Percentiles rank a stretch among this genome's conserved stretches.
Conservation (phyloP, 2,888 invertebrate species). For the Limnephilus auricula region DNA sequence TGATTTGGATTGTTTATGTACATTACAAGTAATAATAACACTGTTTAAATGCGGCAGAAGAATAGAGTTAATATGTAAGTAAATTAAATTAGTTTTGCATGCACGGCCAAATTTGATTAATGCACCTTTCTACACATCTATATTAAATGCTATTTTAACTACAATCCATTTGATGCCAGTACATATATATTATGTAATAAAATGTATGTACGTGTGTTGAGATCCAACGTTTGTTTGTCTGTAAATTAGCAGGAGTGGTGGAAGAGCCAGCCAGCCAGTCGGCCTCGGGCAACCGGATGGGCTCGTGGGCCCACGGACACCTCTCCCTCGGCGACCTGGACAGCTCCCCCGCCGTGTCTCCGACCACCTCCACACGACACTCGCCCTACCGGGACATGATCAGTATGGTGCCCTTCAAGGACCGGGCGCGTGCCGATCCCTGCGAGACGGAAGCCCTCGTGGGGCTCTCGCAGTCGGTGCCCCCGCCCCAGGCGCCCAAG, state of each 20-base stretch:
- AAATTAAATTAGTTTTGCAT: constrained; percentile 44
- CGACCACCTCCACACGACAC: constrained; percentile 39
- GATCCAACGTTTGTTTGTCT: not conserved
- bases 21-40: constrained; percentile 54
- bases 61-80: constrained; percentile 63
- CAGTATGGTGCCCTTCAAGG: constrained; percentile 54
- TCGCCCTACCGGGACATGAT: constrained; percentile 61
- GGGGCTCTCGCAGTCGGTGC: constrained; percentile 26
- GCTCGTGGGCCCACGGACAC: constrained; percentile 44
- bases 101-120: constrained; percentile 27
- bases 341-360: constrained; percentile 52
- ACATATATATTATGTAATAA: not conserved
- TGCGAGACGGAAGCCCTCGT: constrained; percentile 64
- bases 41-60: constrained; percentile 64
- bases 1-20: constrained; percentile 10
- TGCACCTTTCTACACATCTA: not conserved
- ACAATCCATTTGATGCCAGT: not conserved
- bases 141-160: not conserved
- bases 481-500: constrained; percentile 69
- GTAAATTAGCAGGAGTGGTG: constrained; percentile 47
- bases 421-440: constrained; percentile 58
- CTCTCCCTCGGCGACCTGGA: constrained; percentile 2
- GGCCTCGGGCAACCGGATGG: constrained; percentile 36
- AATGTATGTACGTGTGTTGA: not conserved
- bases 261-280: constrained; percentile 61